Evolutionary conservation across 2,113 vertebrate species (phyloP).

Genomic region (Trematomus loennbergii): DNA sequence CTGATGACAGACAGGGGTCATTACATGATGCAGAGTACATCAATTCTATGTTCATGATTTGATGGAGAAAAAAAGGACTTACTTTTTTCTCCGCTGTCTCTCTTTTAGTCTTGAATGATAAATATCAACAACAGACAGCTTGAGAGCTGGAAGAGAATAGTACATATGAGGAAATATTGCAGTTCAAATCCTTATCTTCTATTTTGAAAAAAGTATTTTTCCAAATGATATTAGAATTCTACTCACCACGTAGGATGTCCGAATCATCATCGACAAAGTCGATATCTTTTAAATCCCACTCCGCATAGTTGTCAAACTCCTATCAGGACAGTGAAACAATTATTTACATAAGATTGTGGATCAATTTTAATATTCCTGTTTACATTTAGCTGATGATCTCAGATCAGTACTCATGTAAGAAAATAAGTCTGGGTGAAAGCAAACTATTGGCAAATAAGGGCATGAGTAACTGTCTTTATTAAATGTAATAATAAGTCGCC

Average conservation of each 20-base stretch:
- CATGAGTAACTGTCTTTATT: conserved; percentile 19
- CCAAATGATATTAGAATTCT: neutral
- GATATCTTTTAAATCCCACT: conserved; percentile 99
- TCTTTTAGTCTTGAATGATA: conserved; percentile 98
- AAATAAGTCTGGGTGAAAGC: conserved; percentile 13
- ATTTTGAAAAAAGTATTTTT: neutral
- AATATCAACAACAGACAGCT: conserved; percentile 98
- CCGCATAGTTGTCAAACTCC: conserved; percentile 99
- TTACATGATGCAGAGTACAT: conserved; percentile 15
- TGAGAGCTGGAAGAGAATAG: conserved; percentile 87
- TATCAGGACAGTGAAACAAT: conserved; percentile 59
- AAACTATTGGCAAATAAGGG: neutral
- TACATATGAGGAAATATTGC: neutral
- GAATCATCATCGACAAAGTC: conserved; percentile 99
- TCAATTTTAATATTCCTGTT: neutral
- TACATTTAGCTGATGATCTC: neutral
- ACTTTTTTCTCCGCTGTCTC: conserved; percentile 97
- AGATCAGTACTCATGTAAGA: neutral
- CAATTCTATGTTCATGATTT: neutral
- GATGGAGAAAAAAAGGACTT: conserved; percentile 74
- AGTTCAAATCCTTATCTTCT: neutral
- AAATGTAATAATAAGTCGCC: neutral
- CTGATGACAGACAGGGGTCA: conserved; percentile 57
- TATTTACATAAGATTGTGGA: neutral
- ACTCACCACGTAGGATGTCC: conserved; percentile 94